phyloP scores from a whole-genome alignment of 1,140 invertebrate species.

The Panulirus ornatus region DNA sequence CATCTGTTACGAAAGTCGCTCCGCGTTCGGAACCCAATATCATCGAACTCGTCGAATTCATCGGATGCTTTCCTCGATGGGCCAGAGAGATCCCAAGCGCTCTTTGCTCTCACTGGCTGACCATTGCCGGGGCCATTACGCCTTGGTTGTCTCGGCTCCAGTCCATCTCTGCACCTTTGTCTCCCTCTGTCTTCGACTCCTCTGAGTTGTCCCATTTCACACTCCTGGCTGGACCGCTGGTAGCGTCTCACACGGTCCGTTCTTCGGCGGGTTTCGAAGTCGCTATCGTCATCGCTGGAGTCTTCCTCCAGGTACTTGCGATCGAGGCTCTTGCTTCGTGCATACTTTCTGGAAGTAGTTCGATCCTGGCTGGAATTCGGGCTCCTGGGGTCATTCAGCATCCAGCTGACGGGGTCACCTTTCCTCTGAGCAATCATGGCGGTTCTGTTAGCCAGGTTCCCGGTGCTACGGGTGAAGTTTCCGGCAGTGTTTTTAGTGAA shows the following conservation, averaged over 20 bases:
- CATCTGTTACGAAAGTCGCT: constrained; percentile 69
- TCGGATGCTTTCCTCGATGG: constrained; percentile 1
- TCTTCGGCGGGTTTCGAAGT: constrained; percentile 72
- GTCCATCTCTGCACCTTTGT: background rate
- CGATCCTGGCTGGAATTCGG: constrained; percentile 36
- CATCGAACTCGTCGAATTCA: constrained; percentile 59
- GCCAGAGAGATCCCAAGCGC: constrained; percentile 70
- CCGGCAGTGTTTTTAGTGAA: constrained; percentile 45
- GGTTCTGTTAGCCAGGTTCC: constrained; percentile 49
- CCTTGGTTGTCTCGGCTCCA: background rate
- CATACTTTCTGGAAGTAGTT: constrained; percentile 56
- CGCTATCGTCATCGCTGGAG: constrained; percentile 72
- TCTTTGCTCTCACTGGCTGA: constrained; percentile 69
- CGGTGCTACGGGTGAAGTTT: constrained; percentile 34
- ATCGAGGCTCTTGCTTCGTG: constrained; percentile 73
- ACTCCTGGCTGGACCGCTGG: constrained; percentile 64
- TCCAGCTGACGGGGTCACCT: constrained; percentile 28
- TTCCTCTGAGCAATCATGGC: constrained; percentile 42
- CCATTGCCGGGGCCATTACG: background rate
- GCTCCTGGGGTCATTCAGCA: constrained; percentile 8
- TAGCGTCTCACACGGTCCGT: constrained; percentile 70
- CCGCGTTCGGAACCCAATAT: constrained; percentile 50
- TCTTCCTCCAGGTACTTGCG: constrained; percentile 73
- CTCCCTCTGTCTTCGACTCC: constrained; percentile 2
- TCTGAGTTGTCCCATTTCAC: constrained; percentile 53